Evolutionary conservation across 2,113 vertebrate species (phyloP).

Genomic region (Crotalus horridus): DNA sequence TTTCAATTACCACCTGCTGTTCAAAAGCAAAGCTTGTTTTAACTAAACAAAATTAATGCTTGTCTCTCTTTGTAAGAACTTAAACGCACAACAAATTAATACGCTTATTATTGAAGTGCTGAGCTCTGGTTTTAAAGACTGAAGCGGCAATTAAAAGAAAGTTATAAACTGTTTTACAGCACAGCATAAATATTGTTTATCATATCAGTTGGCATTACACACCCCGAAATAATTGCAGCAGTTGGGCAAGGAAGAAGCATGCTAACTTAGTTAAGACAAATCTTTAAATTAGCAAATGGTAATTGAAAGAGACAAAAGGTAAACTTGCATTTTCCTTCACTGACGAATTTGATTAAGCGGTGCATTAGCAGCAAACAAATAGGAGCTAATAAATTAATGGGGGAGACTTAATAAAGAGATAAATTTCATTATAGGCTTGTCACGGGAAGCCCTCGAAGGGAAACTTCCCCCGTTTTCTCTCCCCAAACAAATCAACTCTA

Average conservation of each 20-base stretch:
- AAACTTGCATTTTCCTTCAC: slow-evolving; percentile 51
- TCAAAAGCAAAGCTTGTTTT: slow-evolving; percentile 93
- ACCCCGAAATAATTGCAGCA: slow-evolving; percentile 77
- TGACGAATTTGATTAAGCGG: slow-evolving; percentile 49
- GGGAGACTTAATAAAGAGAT: slow-evolving; percentile 45
- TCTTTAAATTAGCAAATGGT: slow-evolving; percentile 69
- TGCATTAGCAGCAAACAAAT: slow-evolving; percentile 42
- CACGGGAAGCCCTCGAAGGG: slow-evolving; percentile 10
- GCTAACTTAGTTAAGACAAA: slow-evolving; percentile 60
- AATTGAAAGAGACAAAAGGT: slow-evolving; percentile 65
- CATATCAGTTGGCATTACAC: slow-evolving; percentile 74
- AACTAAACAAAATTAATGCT: slow-evolving; percentile 88
- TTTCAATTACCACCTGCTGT: slow-evolving; percentile 99
- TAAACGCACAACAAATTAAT: slow-evolving; percentile 87
- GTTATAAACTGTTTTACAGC: slow-evolving; percentile 78
- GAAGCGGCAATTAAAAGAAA: slow-evolving; percentile 86
- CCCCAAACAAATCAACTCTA: not conserved
- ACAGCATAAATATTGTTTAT: slow-evolving; percentile 82
- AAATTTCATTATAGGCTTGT: slow-evolving; percentile 46
- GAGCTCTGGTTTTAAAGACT: slow-evolving; percentile 85
- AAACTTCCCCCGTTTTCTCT: not conserved
- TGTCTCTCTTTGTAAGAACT: slow-evolving; percentile 83
- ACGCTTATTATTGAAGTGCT: slow-evolving; percentile 84
- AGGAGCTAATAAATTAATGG: slow-evolving; percentile 52
- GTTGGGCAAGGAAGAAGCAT: slow-evolving; percentile 65